A percentile compares a stretch with the other conserved stretches of the same genome.
Conservation (phyloP, 30 jellyfish, hydroid and myxozoan genomes). For the Pelagia noctiluca region DNA sequence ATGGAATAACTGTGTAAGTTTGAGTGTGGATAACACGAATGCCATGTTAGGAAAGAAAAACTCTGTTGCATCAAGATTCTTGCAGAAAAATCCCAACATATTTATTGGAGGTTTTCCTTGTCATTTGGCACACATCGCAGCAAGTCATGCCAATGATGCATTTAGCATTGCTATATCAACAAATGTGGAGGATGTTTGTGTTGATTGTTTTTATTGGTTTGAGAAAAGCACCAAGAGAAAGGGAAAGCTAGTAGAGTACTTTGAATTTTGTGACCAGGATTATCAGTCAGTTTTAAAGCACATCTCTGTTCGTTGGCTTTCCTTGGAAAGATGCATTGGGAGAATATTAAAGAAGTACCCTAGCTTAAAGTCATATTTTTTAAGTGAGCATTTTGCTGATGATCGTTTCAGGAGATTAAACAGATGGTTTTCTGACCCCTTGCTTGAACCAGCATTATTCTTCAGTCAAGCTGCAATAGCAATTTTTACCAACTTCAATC, state of each 20-base stretch:
- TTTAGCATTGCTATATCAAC: too few species aligned
- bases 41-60: too few species aligned
- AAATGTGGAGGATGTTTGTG: too few species aligned
- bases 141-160: too few species aligned
- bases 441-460: slow-evolving; percentile 35
- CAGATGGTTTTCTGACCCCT: neutral
- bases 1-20: slow-evolving; percentile 12
- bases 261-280: too few species aligned
- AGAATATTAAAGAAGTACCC: slow-evolving; percentile 16
- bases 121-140: too few species aligned
- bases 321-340: slow-evolving; percentile 13
- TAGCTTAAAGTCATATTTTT: slow-evolving; percentile 56
- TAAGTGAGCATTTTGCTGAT: slow-evolving; percentile 50
- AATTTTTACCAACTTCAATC: slow-evolving; percentile 46
- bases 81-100: too few species aligned
- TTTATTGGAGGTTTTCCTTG: too few species aligned
- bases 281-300: slow-evolving; percentile 14
- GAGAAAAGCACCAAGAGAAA: too few species aligned
- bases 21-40: slow-evolving; percentile 33
- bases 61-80: too few species aligned
- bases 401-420: slow-evolving; percentile 58
- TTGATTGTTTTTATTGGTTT: too few species aligned
- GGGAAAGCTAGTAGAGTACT: too few species aligned
- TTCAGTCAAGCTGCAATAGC: slow-evolving; percentile 35
- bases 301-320: slow-evolving; percentile 1